Conservation (phyloP, 2,797 vertebrate genomes). For the Eleutherodactylus coqui region DNA sequence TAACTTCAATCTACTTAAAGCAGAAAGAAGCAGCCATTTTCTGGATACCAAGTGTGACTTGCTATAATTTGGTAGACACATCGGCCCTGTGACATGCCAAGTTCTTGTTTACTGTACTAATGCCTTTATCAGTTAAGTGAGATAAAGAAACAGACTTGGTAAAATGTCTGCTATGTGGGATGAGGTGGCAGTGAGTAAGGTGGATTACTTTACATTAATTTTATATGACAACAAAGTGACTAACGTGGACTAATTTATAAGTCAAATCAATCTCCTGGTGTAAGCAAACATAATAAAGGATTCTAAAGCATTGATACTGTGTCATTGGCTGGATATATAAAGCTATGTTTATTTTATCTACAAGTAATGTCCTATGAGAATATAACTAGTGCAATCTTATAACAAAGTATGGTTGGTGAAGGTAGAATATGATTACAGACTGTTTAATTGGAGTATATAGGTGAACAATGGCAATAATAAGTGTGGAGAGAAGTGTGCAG, state of each 20-base stretch:
- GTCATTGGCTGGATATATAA: background rate
- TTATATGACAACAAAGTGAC: background rate
- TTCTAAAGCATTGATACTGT: background rate
- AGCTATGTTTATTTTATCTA: background rate
- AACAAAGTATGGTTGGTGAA: too few relatives aligned
- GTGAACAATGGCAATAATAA: too few relatives aligned
- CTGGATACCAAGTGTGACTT: background rate
- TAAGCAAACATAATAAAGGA: background rate
- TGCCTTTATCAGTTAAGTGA: constrained; percentile 22
- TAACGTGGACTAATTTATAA: background rate
- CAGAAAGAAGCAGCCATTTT: background rate
- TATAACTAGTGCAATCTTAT: background rate
- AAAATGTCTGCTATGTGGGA: too few relatives aligned
- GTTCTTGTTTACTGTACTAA: background rate
- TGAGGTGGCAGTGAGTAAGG: background rate
- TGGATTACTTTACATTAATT: background rate
- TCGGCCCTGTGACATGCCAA: background rate
- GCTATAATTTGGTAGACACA: background rate
- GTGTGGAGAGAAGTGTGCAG: background rate
- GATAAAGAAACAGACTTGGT: background rate
- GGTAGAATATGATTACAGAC: too few relatives aligned
- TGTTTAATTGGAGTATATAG: too few relatives aligned
- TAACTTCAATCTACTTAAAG: background rate
- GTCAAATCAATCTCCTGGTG: background rate
- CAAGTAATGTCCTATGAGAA: background rate